Percentiles rank a stretch among this genome's conserved stretches.
These are phyloP conservation scores for Stratiomys singularior DNA, from an alignment of 2,888 invertebrate genomes.

Conservation along the genomic window DNA sequence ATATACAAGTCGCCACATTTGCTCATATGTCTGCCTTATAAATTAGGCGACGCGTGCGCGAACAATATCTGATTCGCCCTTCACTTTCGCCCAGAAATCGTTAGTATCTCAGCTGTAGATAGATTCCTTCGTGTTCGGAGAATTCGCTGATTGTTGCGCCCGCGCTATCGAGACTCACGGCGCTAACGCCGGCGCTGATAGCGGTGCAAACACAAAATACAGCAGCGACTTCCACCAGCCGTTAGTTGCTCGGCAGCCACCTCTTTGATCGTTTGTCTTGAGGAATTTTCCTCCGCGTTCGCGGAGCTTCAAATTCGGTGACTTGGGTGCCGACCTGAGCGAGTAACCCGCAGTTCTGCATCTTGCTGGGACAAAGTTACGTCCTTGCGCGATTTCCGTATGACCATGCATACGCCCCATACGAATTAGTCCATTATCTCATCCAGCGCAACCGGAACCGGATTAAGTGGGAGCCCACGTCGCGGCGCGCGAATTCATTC, in stretches of 20 bases:
- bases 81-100: too few relatives aligned
- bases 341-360: background rate
- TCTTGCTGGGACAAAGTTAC: background rate
- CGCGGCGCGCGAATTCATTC: conserved; percentile 8
- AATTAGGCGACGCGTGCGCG: too few relatives aligned
- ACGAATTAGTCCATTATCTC: background rate
- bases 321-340: background rate
- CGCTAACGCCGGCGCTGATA: too few relatives aligned
- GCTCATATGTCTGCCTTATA: too few relatives aligned
- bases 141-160: too few relatives aligned
- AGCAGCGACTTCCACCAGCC: background rate
- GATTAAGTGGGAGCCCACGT: background rate
- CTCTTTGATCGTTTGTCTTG: conserved; percentile 1
- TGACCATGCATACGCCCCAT: background rate
- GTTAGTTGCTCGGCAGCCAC: conserved; percentile 26
- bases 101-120: too few relatives aligned
- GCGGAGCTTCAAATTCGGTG: background rate
- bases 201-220: conserved; percentile 7
- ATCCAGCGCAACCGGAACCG: conserved; percentile 1
- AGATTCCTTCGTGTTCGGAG: too few relatives aligned
- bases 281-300: background rate
- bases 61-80: too few relatives aligned
- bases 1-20: too few relatives aligned
- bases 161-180: too few relatives aligned
- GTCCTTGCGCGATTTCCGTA: background rate